Base-by-base conservation (phyloP, 2,888 invertebrate genomes). In the Chloroclystis v-ata region DNA sequence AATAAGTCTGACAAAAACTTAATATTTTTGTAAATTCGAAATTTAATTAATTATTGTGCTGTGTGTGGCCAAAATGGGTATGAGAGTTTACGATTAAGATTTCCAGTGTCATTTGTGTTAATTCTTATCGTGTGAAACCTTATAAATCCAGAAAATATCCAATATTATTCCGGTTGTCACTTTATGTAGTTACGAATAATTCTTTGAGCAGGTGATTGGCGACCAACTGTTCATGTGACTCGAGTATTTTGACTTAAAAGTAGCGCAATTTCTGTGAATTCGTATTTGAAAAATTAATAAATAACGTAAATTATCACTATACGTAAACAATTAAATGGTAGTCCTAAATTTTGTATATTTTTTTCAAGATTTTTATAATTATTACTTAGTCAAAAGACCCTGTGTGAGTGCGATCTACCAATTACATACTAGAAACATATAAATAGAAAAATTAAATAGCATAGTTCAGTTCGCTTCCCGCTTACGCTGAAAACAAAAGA, bases 181-280 rank as follows among this genome's bases (percentile, higher is more conserved):
- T 24, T 37, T 3, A n/a, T 20, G 12, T 16, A 14, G 9, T 8
- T 30, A 11, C 24, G 37, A 35, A 8, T 14, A 11, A 9, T 35
- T 4, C 9, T 6, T 29, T 6, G 9, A 39, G 60, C 60, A 57
- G 52, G 61, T 61, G 59, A 59, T 47, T 47, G 38, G 43, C 26
- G 16, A 54, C 47, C 75, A 72, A 67, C 57, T 77, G 77, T 63
- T 75, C 74, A 69, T 65, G 67, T 72, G 70, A 75, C 68, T 56
- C 8, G 4, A 8, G 40, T 59, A 65, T 62, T 33, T 49, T 65
- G 45, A 60, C 53, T 28, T 52, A 66, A 65, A 65, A 30, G 28
- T 9, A 4, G 9, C 1, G 33, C 11, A 4, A 30, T 24, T 28
- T 28, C 1, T 1, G 8, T 25, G 2, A 14, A 5, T 25, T 33